phyloP scores from a whole-genome alignment of 2,113 vertebrate genomes.

The Hipposideros armiger region DNA sequence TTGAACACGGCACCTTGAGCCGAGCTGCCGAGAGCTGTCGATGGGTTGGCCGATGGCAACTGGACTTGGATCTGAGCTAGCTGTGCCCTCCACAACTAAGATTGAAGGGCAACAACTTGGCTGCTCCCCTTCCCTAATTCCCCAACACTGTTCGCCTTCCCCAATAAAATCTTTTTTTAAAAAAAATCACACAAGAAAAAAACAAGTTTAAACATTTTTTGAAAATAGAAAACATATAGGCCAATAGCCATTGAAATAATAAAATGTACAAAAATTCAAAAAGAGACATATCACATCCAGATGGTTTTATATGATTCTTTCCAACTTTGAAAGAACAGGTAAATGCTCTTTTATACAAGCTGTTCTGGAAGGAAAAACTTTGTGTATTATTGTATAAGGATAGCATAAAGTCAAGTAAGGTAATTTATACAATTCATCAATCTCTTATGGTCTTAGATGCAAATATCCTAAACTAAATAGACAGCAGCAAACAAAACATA shows the following conservation, averaged over 20 bases:
- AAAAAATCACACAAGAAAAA: neutral
- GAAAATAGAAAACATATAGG: neutral
- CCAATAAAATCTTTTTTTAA: no score
- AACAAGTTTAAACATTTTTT: neutral
- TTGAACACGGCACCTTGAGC: no score
- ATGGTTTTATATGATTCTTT: neutral
- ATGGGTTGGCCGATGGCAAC: no score
- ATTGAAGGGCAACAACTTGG: no score
- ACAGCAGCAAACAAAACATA: neutral
- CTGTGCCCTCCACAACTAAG: no score
- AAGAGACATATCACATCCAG: neutral
- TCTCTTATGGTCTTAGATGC: neutral
- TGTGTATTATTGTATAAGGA: neutral
- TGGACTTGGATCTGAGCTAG: no score
- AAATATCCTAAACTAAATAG: constrained; percentile 29
- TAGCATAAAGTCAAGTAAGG: neutral
- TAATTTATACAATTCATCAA: neutral
- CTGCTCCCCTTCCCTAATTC: no score
- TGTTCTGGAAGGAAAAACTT: neutral
- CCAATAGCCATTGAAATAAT: neutral
- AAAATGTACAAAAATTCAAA: neutral
- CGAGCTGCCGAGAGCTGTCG: no score
- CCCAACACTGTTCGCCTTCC: no score
- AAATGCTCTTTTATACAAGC: neutral
- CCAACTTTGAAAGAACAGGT: neutral